phyloP scores from a whole-genome alignment of 53 echinoderm and acorn worm genomes.

The Glandiceps talaboti region DNA sequence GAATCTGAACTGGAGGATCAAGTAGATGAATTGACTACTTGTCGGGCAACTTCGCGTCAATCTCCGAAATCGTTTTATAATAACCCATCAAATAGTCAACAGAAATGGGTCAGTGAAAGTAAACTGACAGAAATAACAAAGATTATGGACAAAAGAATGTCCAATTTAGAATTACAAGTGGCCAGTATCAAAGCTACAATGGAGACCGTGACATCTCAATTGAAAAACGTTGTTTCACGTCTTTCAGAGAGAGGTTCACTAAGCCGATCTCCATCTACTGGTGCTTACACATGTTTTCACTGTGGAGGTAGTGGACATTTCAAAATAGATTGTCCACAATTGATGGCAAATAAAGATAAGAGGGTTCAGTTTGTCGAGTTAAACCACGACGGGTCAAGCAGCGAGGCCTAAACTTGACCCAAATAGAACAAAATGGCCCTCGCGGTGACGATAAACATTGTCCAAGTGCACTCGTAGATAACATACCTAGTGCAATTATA shows the following conservation, averaged over 20 bases:
- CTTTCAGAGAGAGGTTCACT: not conserved
- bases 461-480: not conserved
- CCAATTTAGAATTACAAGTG: too few relatives aligned
- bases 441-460: not conserved
- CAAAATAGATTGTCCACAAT: constrained; percentile 15
- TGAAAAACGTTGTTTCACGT: not conserved
- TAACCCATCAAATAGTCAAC: too few relatives aligned
- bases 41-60: not conserved
- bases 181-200: not conserved
- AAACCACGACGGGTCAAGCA: constrained; percentile 10
- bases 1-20: too few relatives aligned
- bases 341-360: not conserved
- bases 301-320: constrained; percentile 9
- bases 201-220: not conserved
- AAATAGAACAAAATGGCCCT: not conserved
- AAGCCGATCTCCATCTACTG: not conserved
- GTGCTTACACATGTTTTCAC: constrained; percentile 3
- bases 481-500: too few relatives aligned
- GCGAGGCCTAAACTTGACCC: constrained; percentile 10
- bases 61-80: not conserved
- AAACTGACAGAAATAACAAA: too few relatives aligned
- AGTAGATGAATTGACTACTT: not conserved
- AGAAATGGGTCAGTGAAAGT: too few relatives aligned
- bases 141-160: too few relatives aligned
- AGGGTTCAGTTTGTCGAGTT: constrained; percentile 7